Conservation (phyloP, 1,140 invertebrate species). For the Copidosoma floridanum region DNA sequence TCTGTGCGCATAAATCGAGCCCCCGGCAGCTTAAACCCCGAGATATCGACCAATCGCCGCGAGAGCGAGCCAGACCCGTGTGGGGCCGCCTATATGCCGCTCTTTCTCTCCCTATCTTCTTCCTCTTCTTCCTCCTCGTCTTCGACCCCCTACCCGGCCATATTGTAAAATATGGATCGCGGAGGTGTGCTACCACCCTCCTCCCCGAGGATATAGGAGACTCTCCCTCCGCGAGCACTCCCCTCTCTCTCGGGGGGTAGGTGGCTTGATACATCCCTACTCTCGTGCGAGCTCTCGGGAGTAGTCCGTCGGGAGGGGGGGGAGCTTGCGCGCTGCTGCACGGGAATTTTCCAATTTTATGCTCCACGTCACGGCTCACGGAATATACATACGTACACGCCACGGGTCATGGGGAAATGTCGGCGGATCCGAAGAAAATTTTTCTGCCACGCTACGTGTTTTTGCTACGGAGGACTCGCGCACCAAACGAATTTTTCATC, state of each 20-base stretch:
- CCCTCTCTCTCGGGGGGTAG: slow-evolving; percentile 26
- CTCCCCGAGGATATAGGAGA: too few species aligned
- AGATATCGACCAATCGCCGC: slow-evolving; percentile 53
- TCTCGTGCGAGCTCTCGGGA: slow-evolving; percentile 23
- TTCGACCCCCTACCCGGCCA: slow-evolving; percentile 43
- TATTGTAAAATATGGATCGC: slow-evolving; percentile 57
- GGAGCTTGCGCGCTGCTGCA: slow-evolving; percentile 13
- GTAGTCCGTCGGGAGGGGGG: too few species aligned
- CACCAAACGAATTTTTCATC: too few species aligned
- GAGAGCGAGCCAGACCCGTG: slow-evolving; percentile 51
- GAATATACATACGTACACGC: neutral
- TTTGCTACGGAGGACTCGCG: too few species aligned
- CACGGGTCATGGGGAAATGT: too few species aligned
- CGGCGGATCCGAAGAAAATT: too few species aligned
- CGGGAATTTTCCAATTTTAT: slow-evolving; percentile 24
- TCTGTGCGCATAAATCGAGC: slow-evolving; percentile 10
- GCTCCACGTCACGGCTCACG: neutral
- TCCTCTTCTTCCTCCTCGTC: slow-evolving; percentile 47
- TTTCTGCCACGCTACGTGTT: too few species aligned
- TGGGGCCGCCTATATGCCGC: slow-evolving; percentile 51
- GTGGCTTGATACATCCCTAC: slow-evolving; percentile 19
- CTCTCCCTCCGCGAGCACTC: slow-evolving; percentile 30
- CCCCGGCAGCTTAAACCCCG: slow-evolving; percentile 31
- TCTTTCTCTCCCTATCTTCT: too few species aligned
- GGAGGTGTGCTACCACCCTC: slow-evolving; percentile 36